phyloP scores from a whole-genome alignment of 2,797 vertebrate species.

The Anguilla marmorata region DNA sequence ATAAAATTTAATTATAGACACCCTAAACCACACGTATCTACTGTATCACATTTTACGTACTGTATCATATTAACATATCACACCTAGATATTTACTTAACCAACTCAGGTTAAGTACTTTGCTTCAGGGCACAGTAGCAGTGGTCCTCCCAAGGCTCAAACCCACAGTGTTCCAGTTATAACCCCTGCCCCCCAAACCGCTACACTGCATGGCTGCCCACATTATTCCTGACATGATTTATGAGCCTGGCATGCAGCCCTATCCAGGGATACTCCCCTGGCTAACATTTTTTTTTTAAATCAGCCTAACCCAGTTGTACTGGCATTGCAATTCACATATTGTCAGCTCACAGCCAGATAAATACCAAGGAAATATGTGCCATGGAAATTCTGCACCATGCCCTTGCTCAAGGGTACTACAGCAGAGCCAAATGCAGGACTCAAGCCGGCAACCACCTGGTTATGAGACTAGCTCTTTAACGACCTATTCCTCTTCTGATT shows the following conservation, averaged over 20 bases:
- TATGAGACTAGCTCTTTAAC: not conserved
- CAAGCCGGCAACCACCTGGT: not conserved
- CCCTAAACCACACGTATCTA: not conserved
- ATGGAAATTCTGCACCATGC: not conserved
- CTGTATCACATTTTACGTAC: not conserved
- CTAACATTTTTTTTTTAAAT: not conserved
- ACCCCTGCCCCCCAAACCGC: not conserved
- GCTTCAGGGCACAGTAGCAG: not conserved
- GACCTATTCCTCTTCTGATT: not conserved
- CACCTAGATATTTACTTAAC: not conserved
- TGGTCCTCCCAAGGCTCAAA: not conserved
- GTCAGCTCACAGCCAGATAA: not conserved
- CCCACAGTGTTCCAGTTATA: not conserved
- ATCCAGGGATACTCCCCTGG: not conserved
- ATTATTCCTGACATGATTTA: not conserved
- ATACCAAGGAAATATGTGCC: not conserved
- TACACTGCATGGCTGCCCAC: not conserved
- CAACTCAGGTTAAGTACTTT: constrained; percentile 1
- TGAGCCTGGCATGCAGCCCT: not conserved
- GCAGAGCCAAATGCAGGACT: not conserved
- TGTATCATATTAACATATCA: not conserved
- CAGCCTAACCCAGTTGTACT: not conserved
- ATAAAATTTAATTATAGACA: not conserved
- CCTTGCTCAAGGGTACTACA: not conserved
- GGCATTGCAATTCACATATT: not conserved